Base-by-base conservation (phyloP, 1,140 invertebrate genomes). In the Drosophila neocordata region DNA sequence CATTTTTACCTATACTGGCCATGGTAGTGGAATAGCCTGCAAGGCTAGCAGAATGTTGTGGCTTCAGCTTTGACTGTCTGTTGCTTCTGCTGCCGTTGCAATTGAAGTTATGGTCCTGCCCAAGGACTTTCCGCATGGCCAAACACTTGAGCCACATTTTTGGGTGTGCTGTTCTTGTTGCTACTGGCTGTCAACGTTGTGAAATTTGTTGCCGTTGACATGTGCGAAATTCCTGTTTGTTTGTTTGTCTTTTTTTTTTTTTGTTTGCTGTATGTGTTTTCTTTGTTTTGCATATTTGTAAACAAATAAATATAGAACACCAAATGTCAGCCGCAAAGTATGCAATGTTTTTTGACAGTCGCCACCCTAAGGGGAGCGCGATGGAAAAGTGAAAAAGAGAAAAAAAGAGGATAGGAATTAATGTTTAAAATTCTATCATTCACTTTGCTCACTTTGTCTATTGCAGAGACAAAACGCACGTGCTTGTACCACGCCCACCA, bases 171-270 rank as follows among this genome's bases (percentile, higher is more conserved):
- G 48, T 27, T 15, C 22, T 20, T 79, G 37, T 48, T 53, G 48
- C 34, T 48, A 15, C 18, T 31, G 7, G 27, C 65, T 88, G 79
- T 82, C 83, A 87, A 56, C 53, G 67, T 58, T 51, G 35, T 44
- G 35, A 79, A 78, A 88, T 89, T 88, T 88, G 77, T 89, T 77
- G 80, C 63, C 62, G 70, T 83, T 84, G 79, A 80, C 73, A 77
- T 55, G 34, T 44, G 58, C 38, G 48, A 59, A 73, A 83, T 85
- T 85, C 73, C 77, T 70, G 37, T 44, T 55, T 65, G 64, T 69
- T 69, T 72, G 38, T 58, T 65, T 71, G 65, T 18, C 41, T 18
- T 11, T 18, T 48, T 48, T 48, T 48, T 41, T 15, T 41, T 7
- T 8, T 44, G 13, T 44, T 15, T 18, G 5, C 2, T 20, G 15